Base-by-base conservation (phyloP, 2,888 invertebrate species). In the Dolichopus griseipennis region DNA sequence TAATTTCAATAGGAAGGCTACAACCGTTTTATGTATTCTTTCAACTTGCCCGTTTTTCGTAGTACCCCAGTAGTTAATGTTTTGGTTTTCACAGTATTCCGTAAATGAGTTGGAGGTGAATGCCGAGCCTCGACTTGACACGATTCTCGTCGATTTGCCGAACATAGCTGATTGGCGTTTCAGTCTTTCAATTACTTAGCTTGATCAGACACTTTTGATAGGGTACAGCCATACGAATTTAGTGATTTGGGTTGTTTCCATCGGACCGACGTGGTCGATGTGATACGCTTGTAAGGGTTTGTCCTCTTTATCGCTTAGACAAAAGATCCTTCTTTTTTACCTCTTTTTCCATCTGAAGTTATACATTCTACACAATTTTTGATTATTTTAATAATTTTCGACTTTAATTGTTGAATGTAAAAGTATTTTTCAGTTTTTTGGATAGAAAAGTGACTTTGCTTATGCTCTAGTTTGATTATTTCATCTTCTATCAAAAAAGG, bases 11-110 rank as follows among this genome's bases (percentile, higher is more conserved):
- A 78, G 52, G n/a, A 78, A 69, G 0, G 76, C 71, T 66, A 77
- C 75, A 8, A 78, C 72, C 6, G 72, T 75, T 9, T 72, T 68
- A 69, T 79, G 75, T 1, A 76, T 68, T 18, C 76, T 69, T 64
- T 78, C 76, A 1, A 76, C 76, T 68, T 79, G 78, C 0, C 78
- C 78, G 68, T 79, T 79, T 12, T 75, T 66, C 77, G 65, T 21
- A 79, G 77, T 8, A 78, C 69, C 18, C 78, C 72, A 75, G 70
- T 76, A 4, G 68, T 61, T 1, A 74, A 72, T 69, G 0, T 67
- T 67, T 68, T 79, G 76, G 0, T 74, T 72, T 27, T 69, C 66
- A 68, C 78, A 80, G 68, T 75, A 78, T 6, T 70, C 67, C 64
- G 72, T 69, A 68, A 81, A 81, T 5, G 65, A 64, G 27, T 73